Evolutionary conservation across 2,797 vertebrate species (phyloP), one percentile per base, ranked within the genome.

Genomic region (Pipistrellus pygmaeus): DNA sequence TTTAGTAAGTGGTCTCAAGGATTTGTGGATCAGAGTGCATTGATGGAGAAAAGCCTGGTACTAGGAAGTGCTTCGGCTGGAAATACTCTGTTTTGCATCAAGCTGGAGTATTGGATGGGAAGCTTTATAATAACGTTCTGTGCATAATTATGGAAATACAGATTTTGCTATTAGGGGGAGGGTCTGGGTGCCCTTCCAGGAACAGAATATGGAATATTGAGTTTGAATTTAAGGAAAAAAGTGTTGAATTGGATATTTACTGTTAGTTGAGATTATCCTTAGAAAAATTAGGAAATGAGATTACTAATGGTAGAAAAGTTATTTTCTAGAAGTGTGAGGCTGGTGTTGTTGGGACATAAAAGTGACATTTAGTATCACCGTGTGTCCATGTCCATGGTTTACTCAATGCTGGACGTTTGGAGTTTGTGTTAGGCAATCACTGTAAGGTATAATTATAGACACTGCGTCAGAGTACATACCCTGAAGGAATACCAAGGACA

Each of bases 181-280:
- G n/a, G 18, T 72, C 23, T 92, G 73, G 83, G 32, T 84, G 35
- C 64, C 66, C 88, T 96, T 96, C 87, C 81, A 83, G 64, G 30
- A 93, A 51, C 64, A 88, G 80, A 81, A 66, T 82, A 46, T 87
- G 60, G 77, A 75, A 72, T 87, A 92, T 53, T 92, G 84, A 91
- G 85, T 88, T 77, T 93, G 94, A 95, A 68, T 85, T 95, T 89
- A 85, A 75, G 69, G 44, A 90, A 92, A 72, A 78, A 27, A 93
- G 81, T 68, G 46, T 75, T 88, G 41, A 96, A 20, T 93, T 76
- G 32, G 38, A 3, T 92, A 81, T 95, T 89, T 92, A 91, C 86
- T 94, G 21, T 87, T 93, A 35, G 64, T 94, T 18, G 89, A 90
- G n/a, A 93, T 91, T 91, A 94, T 71, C 68, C 38, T 95, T 96